Evolutionary conservation across 2,113 vertebrate species (phyloP).

Genomic region (Bagarius yarrelli): DNA sequence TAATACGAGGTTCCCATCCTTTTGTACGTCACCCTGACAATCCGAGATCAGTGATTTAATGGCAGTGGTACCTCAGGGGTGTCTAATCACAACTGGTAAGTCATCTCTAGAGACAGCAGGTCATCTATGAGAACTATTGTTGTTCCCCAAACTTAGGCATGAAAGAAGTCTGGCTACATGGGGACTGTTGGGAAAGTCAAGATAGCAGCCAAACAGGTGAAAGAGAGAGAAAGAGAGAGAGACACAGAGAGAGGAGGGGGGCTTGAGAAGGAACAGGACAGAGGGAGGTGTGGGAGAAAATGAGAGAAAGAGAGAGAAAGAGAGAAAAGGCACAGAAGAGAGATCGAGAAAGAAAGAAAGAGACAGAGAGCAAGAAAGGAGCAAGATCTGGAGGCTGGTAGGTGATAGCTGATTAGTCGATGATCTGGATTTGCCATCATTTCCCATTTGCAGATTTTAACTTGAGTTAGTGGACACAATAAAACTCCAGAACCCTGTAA

Average conservation of each 20-base stretch:
- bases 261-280: too few relatives aligned
- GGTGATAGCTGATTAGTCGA: neutral
- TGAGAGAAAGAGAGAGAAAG: neutral
- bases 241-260: neutral
- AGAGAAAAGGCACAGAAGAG: too few relatives aligned
- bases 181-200: neutral
- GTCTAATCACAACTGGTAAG: neutral
- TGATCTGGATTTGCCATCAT: neutral
- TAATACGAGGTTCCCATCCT: neutral
- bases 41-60: neutral
- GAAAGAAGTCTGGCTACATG: neutral
- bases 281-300: neutral
- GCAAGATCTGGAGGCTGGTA: neutral
- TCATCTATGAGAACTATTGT: neutral
- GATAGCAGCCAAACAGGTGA: neutral
- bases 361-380: neutral
- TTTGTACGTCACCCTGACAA: neutral
- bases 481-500: neutral
- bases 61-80: neutral
- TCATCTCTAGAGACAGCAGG: neutral
- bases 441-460: too few relatives aligned
- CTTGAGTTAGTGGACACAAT: neutral
- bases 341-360: neutral
- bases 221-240: neutral
- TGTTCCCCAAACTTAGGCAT: neutral